A percentile compares a stretch with the other conserved stretches of the same genome.
These are phyloP conservation scores for Smittia sp. DNA, from an alignment of 2,888 invertebrate genomes.

Conservation along the genomic window DNA sequence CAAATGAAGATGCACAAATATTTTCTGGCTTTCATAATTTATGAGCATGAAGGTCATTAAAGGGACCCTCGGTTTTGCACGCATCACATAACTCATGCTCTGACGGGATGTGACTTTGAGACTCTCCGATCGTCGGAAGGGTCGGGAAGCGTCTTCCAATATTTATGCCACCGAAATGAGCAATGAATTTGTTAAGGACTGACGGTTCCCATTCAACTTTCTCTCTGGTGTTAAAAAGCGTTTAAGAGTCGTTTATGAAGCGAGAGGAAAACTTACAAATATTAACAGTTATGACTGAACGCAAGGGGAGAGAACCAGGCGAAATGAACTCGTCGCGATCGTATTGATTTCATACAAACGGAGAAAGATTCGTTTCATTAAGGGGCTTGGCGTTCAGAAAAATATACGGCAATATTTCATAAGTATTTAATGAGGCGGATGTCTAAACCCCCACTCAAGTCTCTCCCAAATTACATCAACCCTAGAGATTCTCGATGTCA, in stretches of 20 bases:
- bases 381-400: no score
- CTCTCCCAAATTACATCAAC: no score
- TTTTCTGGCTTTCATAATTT: conserved; percentile 17
- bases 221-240: conserved; percentile 3
- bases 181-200: background rate
- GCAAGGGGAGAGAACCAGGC: background rate
- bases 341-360: no score
- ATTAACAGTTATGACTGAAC: background rate
- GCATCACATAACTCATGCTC: conserved; percentile 12
- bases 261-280: conserved; percentile 9
- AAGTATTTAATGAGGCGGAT: no score
- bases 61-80: conserved; percentile 1
- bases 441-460: no score
- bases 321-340: no score
- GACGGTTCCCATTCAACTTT: background rate
- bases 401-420: no score
- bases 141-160: background rate
- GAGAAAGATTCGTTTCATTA: no score
- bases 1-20: conserved; percentile 29
- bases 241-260: conserved; percentile 9
- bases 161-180: conserved; percentile 9
- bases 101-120: conserved; percentile 23
- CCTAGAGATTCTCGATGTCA: no score
- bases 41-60: conserved; percentile 40
- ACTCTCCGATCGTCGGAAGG: background rate